Evolutionary conservation across 1,140 invertebrate species (phyloP), one percentile per base, ranked within the genome.

Genomic region (Nasonia longicornis): DNA sequence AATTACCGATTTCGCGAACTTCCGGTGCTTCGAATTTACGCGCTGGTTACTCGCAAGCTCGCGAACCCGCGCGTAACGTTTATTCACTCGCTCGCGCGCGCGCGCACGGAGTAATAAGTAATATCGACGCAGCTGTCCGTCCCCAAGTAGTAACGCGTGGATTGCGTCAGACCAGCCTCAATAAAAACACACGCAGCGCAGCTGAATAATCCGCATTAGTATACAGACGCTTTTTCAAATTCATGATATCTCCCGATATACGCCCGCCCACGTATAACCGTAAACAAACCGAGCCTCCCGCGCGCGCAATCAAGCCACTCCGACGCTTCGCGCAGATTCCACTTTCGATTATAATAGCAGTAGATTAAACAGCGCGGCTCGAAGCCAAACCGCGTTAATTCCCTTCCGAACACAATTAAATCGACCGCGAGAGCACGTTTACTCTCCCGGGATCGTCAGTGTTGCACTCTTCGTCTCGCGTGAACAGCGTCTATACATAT

Each of bases 331-430:
- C 52, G 16, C 63, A 26, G n/a, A 3, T 6, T 22, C n/a, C 8
- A 22, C 71, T 48, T 52, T 73, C 71, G 52, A 73, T 73, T 73
- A 73, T 73, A 73, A 48, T 29, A 73, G 71, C 42, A 73, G 20
- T 52, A n/a, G 71, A 73, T 73, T 73, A 73, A 73, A 72, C 42
- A 42, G 14, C 2, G 69, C 10, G 11, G 38, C 20, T 10, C 7
- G 26, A 71, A 71, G 7, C 22, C 26, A 1, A 48, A 73, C 69
- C 71, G 11, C 71, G 42, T 73, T 73, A 52, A 73, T 73, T 73
- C 71, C 45, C 26, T 22, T 10, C 16, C 22, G 22, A 52, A 52
- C 31, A 73, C 71, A 73, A 73, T 73, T 73, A 73, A 73, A 73
- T 73, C 71, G 38, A 73, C n/a, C n/a, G 38, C 71, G 45, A 12